Evolutionary conservation across 2,888 invertebrate genomes (phyloP).

Genomic region (Mechanitis messenoides): DNA sequence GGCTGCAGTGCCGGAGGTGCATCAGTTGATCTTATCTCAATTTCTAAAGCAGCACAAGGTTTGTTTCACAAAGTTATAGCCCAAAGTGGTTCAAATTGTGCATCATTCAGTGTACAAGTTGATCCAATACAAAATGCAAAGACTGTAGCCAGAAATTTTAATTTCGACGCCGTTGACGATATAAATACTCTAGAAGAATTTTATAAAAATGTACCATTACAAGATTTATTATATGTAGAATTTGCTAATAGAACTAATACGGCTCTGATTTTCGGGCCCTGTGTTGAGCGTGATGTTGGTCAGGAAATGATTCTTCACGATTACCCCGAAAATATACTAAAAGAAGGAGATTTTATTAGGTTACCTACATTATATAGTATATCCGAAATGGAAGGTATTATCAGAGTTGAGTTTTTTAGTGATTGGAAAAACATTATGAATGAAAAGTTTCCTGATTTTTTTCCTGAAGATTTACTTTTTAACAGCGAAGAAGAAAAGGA

Average conservation of each 20-base stretch:
- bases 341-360: constrained; percentile 35
- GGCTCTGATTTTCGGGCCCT: constrained; percentile 31
- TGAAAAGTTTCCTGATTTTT: constrained; percentile 42
- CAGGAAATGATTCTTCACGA: constrained; percentile 37
- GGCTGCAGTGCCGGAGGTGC: constrained; percentile 48
- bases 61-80: constrained; percentile 46
- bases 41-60: constrained; percentile 40
- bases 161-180: constrained; percentile 37
- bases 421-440: constrained; percentile 41
- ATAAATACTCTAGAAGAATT: constrained; percentile 42
- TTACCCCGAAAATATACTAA: constrained; percentile 39
- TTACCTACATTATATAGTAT: constrained; percentile 42
- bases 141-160: constrained; percentile 35
- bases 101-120: constrained; percentile 36
- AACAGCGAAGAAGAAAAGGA: constrained; percentile 36
- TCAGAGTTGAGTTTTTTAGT: constrained; percentile 30
- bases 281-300: constrained; percentile 36
- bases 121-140: constrained; percentile 45
- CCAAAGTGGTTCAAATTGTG: constrained; percentile 42
- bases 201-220: constrained; percentile 38
- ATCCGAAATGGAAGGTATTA: constrained; percentile 38
- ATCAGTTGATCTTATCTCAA: constrained; percentile 42
- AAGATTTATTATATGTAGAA: constrained; percentile 29
- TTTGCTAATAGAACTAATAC: constrained; percentile 27
- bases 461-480: constrained; percentile 44